Conservation (phyloP, 2,797 vertebrate species). For the Phataginus tetradactyla region DNA sequence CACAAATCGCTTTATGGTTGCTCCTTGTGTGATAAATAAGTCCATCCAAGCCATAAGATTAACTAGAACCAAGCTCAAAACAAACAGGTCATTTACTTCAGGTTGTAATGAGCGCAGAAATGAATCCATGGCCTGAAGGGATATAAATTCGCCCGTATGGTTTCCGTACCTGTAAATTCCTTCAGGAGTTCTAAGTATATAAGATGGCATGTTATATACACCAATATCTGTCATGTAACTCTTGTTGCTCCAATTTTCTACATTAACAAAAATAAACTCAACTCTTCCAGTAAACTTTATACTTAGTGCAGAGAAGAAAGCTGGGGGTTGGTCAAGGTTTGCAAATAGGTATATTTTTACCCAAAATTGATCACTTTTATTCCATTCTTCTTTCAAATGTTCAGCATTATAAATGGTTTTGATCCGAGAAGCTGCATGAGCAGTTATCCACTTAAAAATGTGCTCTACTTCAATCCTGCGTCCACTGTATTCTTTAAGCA, state of each 20-base stretch:
- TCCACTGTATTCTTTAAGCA: slow-evolving; percentile 96
- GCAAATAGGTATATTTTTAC: slow-evolving; percentile 98
- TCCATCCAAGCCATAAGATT: slow-evolving; percentile 99
- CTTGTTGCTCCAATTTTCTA: slow-evolving; percentile 93
- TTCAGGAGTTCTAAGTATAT: slow-evolving; percentile 97
- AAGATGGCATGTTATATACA: slow-evolving; percentile 93
- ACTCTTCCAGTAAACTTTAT: slow-evolving; percentile 99
- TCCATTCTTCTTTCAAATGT: slow-evolving; percentile 94
- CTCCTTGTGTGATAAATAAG: slow-evolving; percentile 98
- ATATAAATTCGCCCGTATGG: slow-evolving; percentile 96
- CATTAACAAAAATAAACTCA: slow-evolving; percentile 98
- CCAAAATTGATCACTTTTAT: slow-evolving; percentile 89
- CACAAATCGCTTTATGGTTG: slow-evolving; percentile 97
- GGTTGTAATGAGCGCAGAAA: slow-evolving; percentile 97
- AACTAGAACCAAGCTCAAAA: slow-evolving; percentile 96
- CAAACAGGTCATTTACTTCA: slow-evolving; percentile 98
- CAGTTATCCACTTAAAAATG: slow-evolving; percentile 98
- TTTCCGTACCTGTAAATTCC: slow-evolving; percentile 97
- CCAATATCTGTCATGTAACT: slow-evolving; percentile 93
- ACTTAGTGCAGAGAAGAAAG: slow-evolving; percentile 97
- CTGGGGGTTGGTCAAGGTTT: slow-evolving; percentile 93
- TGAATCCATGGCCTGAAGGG: slow-evolving; percentile 96
- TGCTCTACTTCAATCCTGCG: slow-evolving; percentile 92
- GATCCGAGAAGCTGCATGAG: slow-evolving; percentile 95
- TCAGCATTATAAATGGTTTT: slow-evolving; percentile 93